Percentiles rank a stretch among this genome's conserved stretches.
Evolutionary conservation across 1,140 invertebrate species (phyloP).

Genomic region (Platorchestia sp.): DNA sequence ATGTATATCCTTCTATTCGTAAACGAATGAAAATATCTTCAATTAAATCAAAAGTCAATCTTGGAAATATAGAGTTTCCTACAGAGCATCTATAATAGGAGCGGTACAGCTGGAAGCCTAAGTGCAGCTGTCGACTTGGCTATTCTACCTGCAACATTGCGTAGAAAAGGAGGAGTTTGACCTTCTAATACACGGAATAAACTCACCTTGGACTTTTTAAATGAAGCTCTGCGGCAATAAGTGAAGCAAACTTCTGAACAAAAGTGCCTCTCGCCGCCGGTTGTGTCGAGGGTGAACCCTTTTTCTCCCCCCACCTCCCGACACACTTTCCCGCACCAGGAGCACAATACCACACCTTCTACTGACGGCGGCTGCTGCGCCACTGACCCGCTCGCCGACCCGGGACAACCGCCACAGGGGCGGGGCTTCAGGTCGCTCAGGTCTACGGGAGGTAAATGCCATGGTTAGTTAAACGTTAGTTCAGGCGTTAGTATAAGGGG

Average conservation of each 20-base stretch:
- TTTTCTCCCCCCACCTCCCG: constrained; percentile 52
- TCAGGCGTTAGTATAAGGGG: no score
- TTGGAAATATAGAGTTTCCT: no score
- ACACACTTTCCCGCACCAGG: constrained; percentile 72
- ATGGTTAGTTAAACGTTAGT: background rate
- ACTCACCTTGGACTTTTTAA: constrained; percentile 86
- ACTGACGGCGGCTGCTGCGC: constrained; percentile 47
- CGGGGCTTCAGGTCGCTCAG: constrained; percentile 56
- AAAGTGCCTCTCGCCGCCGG: constrained; percentile 72
- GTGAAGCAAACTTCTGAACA: constrained; percentile 92
- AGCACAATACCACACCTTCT: constrained; percentile 70
- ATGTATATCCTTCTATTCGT: no score
- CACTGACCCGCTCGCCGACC: constrained; percentile 57
- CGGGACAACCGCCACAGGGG: constrained; percentile 56
- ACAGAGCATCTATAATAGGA: no score
- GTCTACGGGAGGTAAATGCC: background rate
- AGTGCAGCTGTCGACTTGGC: no score
- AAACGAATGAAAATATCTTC: no score
- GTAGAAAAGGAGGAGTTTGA: no score
- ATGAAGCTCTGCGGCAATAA: constrained; percentile 86
- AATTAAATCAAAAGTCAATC: no score
- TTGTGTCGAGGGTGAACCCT: constrained; percentile 63
- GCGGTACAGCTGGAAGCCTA: no score
- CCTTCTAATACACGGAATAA: no score
- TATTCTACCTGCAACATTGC: no score